Evolutionary conservation across 1,140 invertebrate species (phyloP), one percentile per base, ranked within the genome.

Genomic region (Oscheius sp.): DNA sequence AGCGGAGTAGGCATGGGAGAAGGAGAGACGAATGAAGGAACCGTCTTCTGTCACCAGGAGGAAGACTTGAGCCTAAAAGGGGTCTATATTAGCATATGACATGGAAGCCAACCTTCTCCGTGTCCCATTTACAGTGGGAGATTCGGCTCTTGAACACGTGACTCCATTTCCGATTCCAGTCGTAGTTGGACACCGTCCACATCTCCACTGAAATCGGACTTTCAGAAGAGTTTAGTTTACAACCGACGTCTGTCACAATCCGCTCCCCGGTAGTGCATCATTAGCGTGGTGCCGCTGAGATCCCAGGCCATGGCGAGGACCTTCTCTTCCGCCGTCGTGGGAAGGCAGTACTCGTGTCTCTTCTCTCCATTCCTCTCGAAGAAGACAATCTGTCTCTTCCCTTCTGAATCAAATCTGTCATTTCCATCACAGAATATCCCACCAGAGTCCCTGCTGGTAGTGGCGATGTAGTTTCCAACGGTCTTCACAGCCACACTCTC

Each of bases 321-420:
- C 35, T 63, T 13, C 7, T 18, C 18, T 13, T 10, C 61, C 20
- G 10, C 13, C 28, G 10, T 32, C 10, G 36, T 31, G 0, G 91
- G 89, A 61, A 95, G 83, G 4, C 84, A 82, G 80, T 95, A 91
- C 78, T 93, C 91, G 49, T 91, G 90, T 87, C 95, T 92, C 77
- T 90, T 89, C 15, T 95, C 85, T 3, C 94, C 94, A 88, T 96
- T 96, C 82, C 92, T 94, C 80, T 96, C 94, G 86, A 94, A 93
- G 75, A 95, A 90, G 18, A 63, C 31, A 18, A 63, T 10, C 36
- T 63, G 18, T 0, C 61, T 10, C 10, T 10, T 36, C 10, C 10
- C 29, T 34, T 63, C 61, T 63, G 61, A n/a, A 34, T 13, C 26
- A 36, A 3, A 31, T 31, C 34, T 35, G 20, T 58, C 4, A 34